These are phyloP conservation scores for Ptychochromis oligacanthus DNA, from an alignment of 2,113 vertebrate genomes.

Conservation along the genomic window DNA sequence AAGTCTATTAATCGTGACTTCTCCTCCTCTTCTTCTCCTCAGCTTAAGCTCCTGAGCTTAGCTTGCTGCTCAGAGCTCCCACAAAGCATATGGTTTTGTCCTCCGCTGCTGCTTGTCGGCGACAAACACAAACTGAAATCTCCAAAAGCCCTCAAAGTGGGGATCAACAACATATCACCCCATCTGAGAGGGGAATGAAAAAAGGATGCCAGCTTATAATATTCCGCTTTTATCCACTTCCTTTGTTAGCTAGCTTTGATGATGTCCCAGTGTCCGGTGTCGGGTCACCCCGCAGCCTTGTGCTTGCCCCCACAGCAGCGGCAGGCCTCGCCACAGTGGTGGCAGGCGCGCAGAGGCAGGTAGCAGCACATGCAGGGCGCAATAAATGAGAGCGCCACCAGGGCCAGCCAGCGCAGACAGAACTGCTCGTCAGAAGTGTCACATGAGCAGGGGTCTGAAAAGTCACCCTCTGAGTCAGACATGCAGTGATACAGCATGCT, in stretches of 20 bases:
- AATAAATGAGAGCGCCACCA: slow-evolving; percentile 94
- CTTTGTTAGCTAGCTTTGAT: slow-evolving; percentile 76
- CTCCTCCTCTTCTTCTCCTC: slow-evolving; percentile 72
- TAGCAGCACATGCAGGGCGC: slow-evolving; percentile 99
- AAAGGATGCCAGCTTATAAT: slow-evolving; percentile 79
- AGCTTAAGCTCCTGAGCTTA: slow-evolving; percentile 78
- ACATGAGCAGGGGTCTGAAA: slow-evolving; percentile 99
- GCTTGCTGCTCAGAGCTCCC: slow-evolving; percentile 69
- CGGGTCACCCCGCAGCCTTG: slow-evolving; percentile 94
- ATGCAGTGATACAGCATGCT: slow-evolving; percentile 99
- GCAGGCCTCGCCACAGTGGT: slow-evolving; percentile 96
- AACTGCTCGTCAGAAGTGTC: slow-evolving; percentile 98
- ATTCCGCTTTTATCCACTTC: slow-evolving; percentile 76
- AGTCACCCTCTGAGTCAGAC: slow-evolving; percentile 99
- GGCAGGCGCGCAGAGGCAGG: slow-evolving; percentile 93
- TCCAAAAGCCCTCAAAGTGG: slow-evolving; percentile 87
- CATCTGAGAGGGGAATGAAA: slow-evolving; percentile 81
- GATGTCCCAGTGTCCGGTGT: slow-evolving; percentile 60
- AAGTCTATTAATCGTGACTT: slow-evolving; percentile 83
- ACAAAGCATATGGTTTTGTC: slow-evolving; percentile 81
- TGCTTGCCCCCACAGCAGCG: slow-evolving; percentile 98
- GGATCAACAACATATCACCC: slow-evolving; percentile 73
- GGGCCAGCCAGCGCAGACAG: slow-evolving; percentile 98
- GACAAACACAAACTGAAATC: slow-evolving; percentile 87
- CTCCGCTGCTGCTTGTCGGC: slow-evolving; percentile 83